Base-by-base conservation (phyloP, 1,140 invertebrate genomes). In the Capitella teleta region DNA sequence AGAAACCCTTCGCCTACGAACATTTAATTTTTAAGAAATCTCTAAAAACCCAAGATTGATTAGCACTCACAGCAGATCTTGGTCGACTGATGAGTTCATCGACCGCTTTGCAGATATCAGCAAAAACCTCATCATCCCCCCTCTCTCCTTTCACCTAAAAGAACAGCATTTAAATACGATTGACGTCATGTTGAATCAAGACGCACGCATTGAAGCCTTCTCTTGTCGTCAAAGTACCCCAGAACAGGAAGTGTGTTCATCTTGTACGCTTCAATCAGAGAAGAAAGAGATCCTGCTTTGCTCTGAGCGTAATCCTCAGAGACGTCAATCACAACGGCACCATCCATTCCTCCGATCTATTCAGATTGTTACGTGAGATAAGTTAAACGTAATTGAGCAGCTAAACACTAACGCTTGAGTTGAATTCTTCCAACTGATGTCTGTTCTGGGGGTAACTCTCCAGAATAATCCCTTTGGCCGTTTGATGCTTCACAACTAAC, bases 381-480 rank as follows among this genome's bases (percentile, higher is more conserved):
- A 18, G 25, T 3, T 40, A 24, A 40, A 3, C 25, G 21, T 4
- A 40, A 40, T 1, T 40, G 19, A 19, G 10, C 12, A 34, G 43
- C n/a, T 44, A 24, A 44, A 24, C 19, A 44, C 38, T 40, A 24
- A 51, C 49, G 12, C 37, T 19, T 48, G 34, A 14, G 32, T 51
- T 47, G 28, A 51, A 51, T n/a, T 51, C 49, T 18, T 51, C 49
- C 2, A 51, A 12, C 21, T 51, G 49, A 18, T 32, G 16, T 19
- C 28, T 10, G 32, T 48, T 47, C 16, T 18, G 14, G 18, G 49
- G 49, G 28, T 23, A 49, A 21, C 42, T 30, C 14, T 51, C 44
- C 21, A 51, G 8, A 19, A 51, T 26, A n/a, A 49, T 41, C 23
- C 44, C 49, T 14, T 30, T 25, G 1, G 42, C 49, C 8, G n/a